These are phyloP conservation scores for Onthophagus taurus DNA, from an alignment of 1,140 invertebrate genomes.

Conservation along the genomic window DNA sequence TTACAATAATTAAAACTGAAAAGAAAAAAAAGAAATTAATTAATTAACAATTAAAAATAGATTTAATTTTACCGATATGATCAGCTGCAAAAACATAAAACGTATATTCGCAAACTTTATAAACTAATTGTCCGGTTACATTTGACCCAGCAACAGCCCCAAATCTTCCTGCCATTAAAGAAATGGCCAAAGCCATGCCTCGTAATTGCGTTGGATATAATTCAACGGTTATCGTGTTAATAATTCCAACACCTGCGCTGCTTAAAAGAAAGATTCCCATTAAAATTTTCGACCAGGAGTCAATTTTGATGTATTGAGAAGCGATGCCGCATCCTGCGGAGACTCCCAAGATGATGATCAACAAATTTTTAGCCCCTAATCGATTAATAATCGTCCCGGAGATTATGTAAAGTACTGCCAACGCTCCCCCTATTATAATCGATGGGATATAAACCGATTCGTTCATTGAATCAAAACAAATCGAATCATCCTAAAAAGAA, in stretches of 20 bases:
- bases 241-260: slow-evolving; percentile 29
- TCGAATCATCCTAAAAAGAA: neutral
- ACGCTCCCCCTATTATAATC: slow-evolving; percentile 40
- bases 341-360: slow-evolving; percentile 18
- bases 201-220: slow-evolving; percentile 37
- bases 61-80: slow-evolving; percentile 35
- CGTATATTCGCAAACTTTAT: slow-evolving; percentile 40
- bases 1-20: slow-evolving; percentile 22
- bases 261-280: slow-evolving; percentile 29
- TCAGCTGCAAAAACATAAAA: slow-evolving; percentile 40
- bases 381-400: slow-evolving; percentile 43
- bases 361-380: slow-evolving; percentile 37
- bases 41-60: slow-evolving; percentile 5
- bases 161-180: slow-evolving; percentile 44
- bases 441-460: slow-evolving; percentile 42
- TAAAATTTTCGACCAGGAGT: slow-evolving; percentile 21
- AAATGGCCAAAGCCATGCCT: slow-evolving; percentile 46
- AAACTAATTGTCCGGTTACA: slow-evolving; percentile 39
- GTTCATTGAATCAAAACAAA: slow-evolving; percentile 23
- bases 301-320: slow-evolving; percentile 22
- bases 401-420: slow-evolving; percentile 40
- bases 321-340: slow-evolving; percentile 21
- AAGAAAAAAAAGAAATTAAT: slow-evolving; percentile 11
- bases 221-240: slow-evolving; percentile 33
- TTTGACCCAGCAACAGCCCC: slow-evolving; percentile 43